Evolutionary conservation across 2,888 invertebrate species (phyloP).

Genomic region (Altica lythri): DNA sequence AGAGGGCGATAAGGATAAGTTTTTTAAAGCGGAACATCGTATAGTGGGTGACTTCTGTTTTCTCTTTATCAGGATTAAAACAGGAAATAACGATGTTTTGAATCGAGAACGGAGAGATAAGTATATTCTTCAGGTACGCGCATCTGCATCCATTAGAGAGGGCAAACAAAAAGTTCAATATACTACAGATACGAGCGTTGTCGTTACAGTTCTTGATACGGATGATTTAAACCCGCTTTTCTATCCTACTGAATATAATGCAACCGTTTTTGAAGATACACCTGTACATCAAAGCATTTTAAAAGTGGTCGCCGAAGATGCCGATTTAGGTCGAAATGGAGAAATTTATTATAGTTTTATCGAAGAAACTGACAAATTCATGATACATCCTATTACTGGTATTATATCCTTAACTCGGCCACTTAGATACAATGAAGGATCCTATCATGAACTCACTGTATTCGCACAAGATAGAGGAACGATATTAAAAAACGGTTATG

Average conservation of each 20-base stretch:
- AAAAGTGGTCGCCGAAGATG: slow-evolving; percentile 88
- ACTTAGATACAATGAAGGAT: slow-evolving; percentile 71
- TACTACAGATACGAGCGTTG: slow-evolving; percentile 75
- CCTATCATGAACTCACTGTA: slow-evolving; percentile 76
- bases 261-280: slow-evolving; percentile 85
- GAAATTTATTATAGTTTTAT: slow-evolving; percentile 95
- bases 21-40: slow-evolving; percentile 91
- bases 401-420: slow-evolving; percentile 82
- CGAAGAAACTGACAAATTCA: slow-evolving; percentile 81
- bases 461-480: slow-evolving; percentile 85
- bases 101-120: slow-evolving; percentile 90
- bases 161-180: slow-evolving; percentile 64
- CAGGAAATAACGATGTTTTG: slow-evolving; percentile 83
- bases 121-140: slow-evolving; percentile 79
- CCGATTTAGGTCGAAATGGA: slow-evolving; percentile 93
- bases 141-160: slow-evolving; percentile 66
- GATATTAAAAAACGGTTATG: slow-evolving; percentile 59
- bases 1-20: slow-evolving; percentile 84
- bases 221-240: slow-evolving; percentile 95
- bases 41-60: slow-evolving; percentile 95
- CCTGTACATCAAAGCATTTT: slow-evolving; percentile 81
- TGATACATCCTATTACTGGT: slow-evolving; percentile 89
- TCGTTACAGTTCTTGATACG: slow-evolving; percentile 77
- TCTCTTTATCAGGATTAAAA: slow-evolving; percentile 84
- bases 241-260: slow-evolving; percentile 85